These are phyloP conservation scores for Acropternis orthonyx DNA, from an alignment of 2,797 vertebrate genomes.

Conservation along the genomic window DNA sequence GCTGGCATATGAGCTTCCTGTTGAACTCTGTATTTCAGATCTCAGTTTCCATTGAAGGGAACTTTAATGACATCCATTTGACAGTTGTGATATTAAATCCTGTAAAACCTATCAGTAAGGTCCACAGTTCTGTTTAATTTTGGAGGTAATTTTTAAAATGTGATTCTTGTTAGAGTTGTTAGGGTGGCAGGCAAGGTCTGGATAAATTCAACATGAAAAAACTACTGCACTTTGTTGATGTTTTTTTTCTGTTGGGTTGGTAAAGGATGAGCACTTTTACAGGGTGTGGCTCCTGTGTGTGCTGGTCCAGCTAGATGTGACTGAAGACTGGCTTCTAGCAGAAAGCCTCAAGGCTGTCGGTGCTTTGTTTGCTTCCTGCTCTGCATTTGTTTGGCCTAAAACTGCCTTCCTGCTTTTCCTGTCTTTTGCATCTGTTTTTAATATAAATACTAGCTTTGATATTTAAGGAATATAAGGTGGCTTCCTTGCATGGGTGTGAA, in stretches of 20 bases:
- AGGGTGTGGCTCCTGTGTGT: neutral
- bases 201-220: neutral
- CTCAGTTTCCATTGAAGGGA: neutral
- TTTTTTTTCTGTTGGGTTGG: neutral
- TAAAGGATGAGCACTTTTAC: neutral
- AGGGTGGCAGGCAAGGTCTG: neutral
- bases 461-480: neutral
- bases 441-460: neutral
- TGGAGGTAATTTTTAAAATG: neutral
- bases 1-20: neutral
- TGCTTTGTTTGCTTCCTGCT: slow-evolving; percentile 5
- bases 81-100: neutral
- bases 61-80: neutral
- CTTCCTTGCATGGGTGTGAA: neutral
- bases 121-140: neutral
- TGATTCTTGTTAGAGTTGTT: neutral
- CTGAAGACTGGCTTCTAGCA: neutral
- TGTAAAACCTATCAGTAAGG: neutral
- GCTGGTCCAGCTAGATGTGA: neutral
- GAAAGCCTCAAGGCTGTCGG: neutral
- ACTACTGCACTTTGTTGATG: neutral
- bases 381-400: neutral
- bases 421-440: slow-evolving; percentile 22
- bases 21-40: neutral
- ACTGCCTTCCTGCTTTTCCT: slow-evolving; percentile 37